Base-by-base conservation (phyloP, 2,888 invertebrate species). In the Mimas tiliae region DNA sequence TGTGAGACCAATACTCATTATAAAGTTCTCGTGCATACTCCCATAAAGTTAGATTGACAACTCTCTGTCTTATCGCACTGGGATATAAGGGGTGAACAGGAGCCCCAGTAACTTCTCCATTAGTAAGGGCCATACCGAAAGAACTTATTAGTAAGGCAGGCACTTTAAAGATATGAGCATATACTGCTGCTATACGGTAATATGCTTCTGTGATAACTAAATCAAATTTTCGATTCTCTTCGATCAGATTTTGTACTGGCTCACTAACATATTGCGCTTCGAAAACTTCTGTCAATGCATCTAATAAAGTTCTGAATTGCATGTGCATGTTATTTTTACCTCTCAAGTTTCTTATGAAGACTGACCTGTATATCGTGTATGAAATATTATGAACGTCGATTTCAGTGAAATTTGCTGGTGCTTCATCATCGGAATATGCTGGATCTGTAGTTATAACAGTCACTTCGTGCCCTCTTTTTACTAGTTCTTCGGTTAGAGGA, bases 391-490 rank as follows among this genome's bases (percentile, higher is more conserved):
- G 55, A 9, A 58, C 34, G 6, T 65, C 58, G 7, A 65, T 58
- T 58, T 55, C 58, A 12, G 48, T 58, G 1, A 58, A 47, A 33
- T 65, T 65, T 21, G 1, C 34, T 14, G 42, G 19, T 58, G 58
- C 16, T 42, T 21, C 6, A 19, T 6, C 38, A 19, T 38, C 42
- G 9, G 42, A 1, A 7, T 58, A 58, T 8, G 38, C 58, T 19
- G 88, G 87, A 63, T 88, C 67, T 16, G 90, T 65, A 0, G 90
- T 88, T 6, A 88, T 64, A 0, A 89, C 72, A 0, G 82, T 76
- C 0, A 92, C 64, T 55, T 91, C 77, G 58, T 93, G 91, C 3
- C 91, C 91, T 12, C 85, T 74, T 52, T 69, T 74, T 0, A 80
- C 81, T 51, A 93, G 71, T 45, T 84, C 85, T 34, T 80, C 74